Evolutionary conservation across 1,140 invertebrate genomes (phyloP), one percentile per base, ranked within the genome.

Genomic region (Medauroidea extradentata): DNA sequence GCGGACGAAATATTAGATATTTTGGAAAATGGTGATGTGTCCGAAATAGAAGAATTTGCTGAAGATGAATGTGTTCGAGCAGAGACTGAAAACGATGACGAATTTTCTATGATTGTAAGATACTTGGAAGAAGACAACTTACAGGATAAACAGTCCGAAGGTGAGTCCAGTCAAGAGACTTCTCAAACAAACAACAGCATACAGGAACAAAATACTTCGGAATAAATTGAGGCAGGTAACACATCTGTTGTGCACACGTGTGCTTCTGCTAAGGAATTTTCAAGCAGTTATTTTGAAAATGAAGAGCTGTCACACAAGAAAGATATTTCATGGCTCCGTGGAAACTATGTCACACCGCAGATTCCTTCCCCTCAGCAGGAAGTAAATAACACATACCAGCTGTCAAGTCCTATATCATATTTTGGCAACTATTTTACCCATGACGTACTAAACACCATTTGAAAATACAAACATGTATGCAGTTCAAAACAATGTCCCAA

Each of bases 381-480:
- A 19, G 24, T 21, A n/a, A n/a, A 41, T 41, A n/a, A 13, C n/a
- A n/a, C n/a, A 13, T 21, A 5, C 9, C 4, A 21, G 13, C 44
- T 25, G 3, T 13, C 24, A 4, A 16, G 25, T 16, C 48, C 50
- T 4, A 27, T 59, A 11, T 16, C 52, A 13, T 59, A 56, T 18
- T 59, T 57, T 41, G 21, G 27, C 14, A 42, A 29, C 11, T 59
- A 59, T 41, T 55, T 27, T 55, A 24, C 51, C 16, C 8, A 59
- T 42, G 52, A 59, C 8, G 13, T 57, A 25, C 42, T 57, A 29
- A 39, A 57, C 3, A 3, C 13, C 21, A 56, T 25, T 7, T 24
- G 29, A 38, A 16, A 34, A n/a, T 9, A 59, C 57, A 24, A 55
- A 57, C 39, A 18, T 57, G 5, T 59, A 59, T 38, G 49, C 21